Evolutionary conservation across 2,797 vertebrate genomes (phyloP).

Genomic region (Schizothorax lantsangensis): DNA sequence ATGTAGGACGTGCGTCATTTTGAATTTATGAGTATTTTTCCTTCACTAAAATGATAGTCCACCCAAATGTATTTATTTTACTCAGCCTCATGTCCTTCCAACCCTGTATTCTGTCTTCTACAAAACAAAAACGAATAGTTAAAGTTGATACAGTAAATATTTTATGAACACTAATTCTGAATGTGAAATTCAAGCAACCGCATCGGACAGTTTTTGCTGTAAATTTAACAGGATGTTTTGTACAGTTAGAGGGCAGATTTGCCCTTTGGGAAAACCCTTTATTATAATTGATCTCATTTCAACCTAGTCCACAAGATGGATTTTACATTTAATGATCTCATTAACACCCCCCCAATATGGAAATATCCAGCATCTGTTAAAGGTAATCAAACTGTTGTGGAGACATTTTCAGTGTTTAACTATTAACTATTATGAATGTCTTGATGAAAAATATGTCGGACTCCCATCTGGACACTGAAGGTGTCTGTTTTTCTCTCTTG

Average conservation of each 20-base stretch:
- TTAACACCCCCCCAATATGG: conserved; percentile 42
- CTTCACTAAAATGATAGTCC: background rate
- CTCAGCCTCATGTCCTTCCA: background rate
- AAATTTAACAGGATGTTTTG: background rate
- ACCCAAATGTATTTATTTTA: background rate
- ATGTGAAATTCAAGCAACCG: background rate
- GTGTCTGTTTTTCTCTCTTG: conserved; percentile 29
- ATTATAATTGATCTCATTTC: conserved; percentile 15
- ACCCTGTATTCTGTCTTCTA: background rate
- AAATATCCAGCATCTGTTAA: conserved; percentile 18
- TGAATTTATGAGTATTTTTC: background rate
- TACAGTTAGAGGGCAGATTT: background rate
- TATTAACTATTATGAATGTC: conserved; percentile 24
- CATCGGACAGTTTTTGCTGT: background rate
- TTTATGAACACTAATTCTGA: background rate
- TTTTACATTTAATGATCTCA: conserved; percentile 41
- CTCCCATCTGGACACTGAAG: conserved; percentile 36
- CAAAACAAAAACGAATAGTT: background rate
- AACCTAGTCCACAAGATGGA: background rate
- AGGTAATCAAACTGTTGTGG: conserved; percentile 30
- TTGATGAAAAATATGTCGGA: conserved; percentile 27
- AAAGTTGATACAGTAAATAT: background rate
- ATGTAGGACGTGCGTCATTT: background rate
- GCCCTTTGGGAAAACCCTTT: too few species aligned
- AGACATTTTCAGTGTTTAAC: conserved; percentile 27